phyloP scores from a whole-genome alignment of 2,888 invertebrate species.

The Pseudococcus jackbeardsleyi region DNA sequence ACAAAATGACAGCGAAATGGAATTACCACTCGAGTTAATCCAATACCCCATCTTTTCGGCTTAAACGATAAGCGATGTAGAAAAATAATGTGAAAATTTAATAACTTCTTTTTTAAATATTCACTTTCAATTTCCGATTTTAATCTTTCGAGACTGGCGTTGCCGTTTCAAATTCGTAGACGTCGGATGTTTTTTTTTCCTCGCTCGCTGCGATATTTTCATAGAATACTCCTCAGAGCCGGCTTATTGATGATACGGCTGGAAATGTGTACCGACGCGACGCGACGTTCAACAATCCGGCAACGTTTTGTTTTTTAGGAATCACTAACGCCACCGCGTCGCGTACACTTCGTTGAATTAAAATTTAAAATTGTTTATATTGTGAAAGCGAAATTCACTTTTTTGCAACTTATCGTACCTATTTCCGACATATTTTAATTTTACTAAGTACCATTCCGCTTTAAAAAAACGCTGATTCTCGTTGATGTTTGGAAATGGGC shows the following conservation, averaged over 20 bases:
- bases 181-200: not conserved
- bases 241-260: not conserved
- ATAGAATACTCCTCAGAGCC: not conserved
- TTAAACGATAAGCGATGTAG: slow-evolving; percentile 14
- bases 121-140: slow-evolving; percentile 40
- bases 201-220: not conserved
- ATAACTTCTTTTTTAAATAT: slow-evolving; percentile 36
- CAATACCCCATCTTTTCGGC: slow-evolving; percentile 25
- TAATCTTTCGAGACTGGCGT: slow-evolving; percentile 5
- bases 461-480: slow-evolving; percentile 15
- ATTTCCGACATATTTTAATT: slow-evolving; percentile 57
- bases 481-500: slow-evolving; percentile 19
- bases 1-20: slow-evolving; percentile 29
- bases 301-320: not conserved
- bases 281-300: not conserved
- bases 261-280: not conserved
- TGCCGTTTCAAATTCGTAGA: slow-evolving; percentile 16
- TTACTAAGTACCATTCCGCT: slow-evolving; percentile 34
- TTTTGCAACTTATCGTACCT: slow-evolving; percentile 43
- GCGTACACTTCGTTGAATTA: not conserved
- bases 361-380: slow-evolving; percentile 42
- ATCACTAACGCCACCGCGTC: not conserved
- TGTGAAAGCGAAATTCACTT: slow-evolving; percentile 11
- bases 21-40: slow-evolving; percentile 40
- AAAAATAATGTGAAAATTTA: slow-evolving; percentile 21